A percentile compares a stretch with the other conserved stretches of the same genome.
Conservation (phyloP, 1,140 invertebrate species). For the Arion vulgaris region DNA sequence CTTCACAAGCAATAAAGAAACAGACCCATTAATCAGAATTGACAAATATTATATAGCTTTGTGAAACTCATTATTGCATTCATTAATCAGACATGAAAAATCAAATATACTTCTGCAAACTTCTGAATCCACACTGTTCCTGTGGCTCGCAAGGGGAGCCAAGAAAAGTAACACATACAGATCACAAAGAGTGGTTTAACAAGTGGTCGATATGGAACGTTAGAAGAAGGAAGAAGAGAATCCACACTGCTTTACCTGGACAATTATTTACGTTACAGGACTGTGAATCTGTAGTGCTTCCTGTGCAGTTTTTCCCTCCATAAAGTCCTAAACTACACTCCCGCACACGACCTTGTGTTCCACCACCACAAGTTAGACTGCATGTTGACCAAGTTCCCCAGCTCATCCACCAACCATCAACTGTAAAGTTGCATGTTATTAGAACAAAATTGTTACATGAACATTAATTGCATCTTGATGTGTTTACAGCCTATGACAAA, state of each 20-base stretch:
- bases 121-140: no score
- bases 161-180: no score
- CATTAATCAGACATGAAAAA: neutral
- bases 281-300: constrained; percentile 38
- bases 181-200: no score
- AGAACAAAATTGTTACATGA: no score
- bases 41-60: no score
- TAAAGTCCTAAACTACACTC: constrained; percentile 46
- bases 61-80: neutral
- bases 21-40: no score
- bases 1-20: no score
- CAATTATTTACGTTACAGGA: constrained; percentile 51
- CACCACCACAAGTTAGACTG: constrained; percentile 90
- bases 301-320: constrained; percentile 58
- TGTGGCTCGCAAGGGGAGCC: no score
- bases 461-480: no score
- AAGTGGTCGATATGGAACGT: no score
- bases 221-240: neutral
- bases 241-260: constrained; percentile 54
- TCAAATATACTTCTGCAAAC: no score
- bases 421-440: constrained; percentile 40
- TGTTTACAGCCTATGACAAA: no score
- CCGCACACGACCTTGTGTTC: constrained; percentile 79
- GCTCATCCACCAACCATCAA: constrained; percentile 55
- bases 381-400: constrained; percentile 88